These are phyloP conservation scores for Euwallacea similis DNA, from an alignment of 1,140 invertebrate genomes.

Conservation along the genomic window DNA sequence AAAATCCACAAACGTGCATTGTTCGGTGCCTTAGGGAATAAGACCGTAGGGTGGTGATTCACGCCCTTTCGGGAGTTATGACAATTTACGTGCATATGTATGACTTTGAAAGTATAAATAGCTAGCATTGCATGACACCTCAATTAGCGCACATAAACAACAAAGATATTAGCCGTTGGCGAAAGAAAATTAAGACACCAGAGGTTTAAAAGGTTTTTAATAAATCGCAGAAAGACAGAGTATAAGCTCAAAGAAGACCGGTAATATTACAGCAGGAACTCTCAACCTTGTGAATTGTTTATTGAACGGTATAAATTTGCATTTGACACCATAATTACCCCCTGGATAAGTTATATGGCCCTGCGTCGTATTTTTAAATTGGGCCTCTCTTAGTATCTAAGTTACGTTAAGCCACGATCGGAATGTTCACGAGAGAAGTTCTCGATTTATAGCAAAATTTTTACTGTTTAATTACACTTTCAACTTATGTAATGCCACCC, in stretches of 20 bases:
- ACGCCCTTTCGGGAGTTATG: slow-evolving; percentile 7
- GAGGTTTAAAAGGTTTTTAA: slow-evolving; percentile 36
- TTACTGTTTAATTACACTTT: too few relatives aligned
- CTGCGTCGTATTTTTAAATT: slow-evolving; percentile 36
- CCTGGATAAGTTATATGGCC: slow-evolving; percentile 40
- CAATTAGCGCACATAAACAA: neutral
- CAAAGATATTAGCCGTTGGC: slow-evolving; percentile 9
- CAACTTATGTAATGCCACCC: too few relatives aligned
- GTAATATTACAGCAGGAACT: slow-evolving; percentile 45
- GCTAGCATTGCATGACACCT: too few relatives aligned
- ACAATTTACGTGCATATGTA: slow-evolving; percentile 1
- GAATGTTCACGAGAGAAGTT: slow-evolving; percentile 4
- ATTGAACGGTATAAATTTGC: slow-evolving; percentile 45
- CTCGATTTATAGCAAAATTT: slow-evolving; percentile 12
- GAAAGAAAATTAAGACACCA: slow-evolving; percentile 31
- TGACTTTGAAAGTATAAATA: too few relatives aligned
- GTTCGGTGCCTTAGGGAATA: slow-evolving; percentile 13
- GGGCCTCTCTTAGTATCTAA: slow-evolving; percentile 24
- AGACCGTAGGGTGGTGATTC: slow-evolving; percentile 9
- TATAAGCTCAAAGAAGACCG: slow-evolving; percentile 31
- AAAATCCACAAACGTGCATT: slow-evolving; percentile 21
- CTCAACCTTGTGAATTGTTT: slow-evolving; percentile 45
- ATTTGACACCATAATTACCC: slow-evolving; percentile 46
- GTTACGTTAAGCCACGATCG: slow-evolving; percentile 23
- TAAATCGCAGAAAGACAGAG: slow-evolving; percentile 34